Conservation (phyloP, 2,797 vertebrate genomes). For the Poeciliopsis gracilis region DNA sequence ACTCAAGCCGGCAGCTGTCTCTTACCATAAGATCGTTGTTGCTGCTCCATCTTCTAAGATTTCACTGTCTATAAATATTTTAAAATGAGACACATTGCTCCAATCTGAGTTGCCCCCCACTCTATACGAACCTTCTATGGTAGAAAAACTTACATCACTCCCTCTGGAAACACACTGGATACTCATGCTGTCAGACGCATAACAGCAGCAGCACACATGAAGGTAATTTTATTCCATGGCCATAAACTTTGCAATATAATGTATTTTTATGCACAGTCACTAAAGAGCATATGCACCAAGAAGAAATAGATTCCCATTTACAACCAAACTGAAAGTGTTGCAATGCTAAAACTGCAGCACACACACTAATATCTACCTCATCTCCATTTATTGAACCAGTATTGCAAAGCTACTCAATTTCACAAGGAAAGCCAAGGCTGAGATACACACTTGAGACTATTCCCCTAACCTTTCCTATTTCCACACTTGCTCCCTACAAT, state of each 20-base stretch:
- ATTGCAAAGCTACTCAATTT: conserved; percentile 27
- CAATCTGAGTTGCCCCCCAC: conserved; percentile 7
- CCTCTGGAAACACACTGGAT: conserved; percentile 44
- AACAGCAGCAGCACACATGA: conserved; percentile 9
- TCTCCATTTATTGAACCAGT: conserved; percentile 1
- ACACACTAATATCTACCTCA: conserved; percentile 10
- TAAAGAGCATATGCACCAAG: background rate
- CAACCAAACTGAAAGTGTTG: background rate
- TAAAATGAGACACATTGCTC: background rate
- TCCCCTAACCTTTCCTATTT: conserved; percentile 25
- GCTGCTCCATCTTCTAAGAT: background rate
- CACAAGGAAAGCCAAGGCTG: conserved; percentile 25
- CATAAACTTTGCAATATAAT: conserved; percentile 5
- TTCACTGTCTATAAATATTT: conserved; percentile 22
- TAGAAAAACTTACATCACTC: conserved; percentile 20
- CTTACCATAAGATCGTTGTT: conserved; percentile 16
- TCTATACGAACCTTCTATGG: conserved; percentile 16
- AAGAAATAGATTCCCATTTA: background rate
- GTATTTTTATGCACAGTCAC: conserved; percentile 3
- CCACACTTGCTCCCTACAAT: background rate
- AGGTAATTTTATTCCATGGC: background rate
- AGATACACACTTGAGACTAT: conserved; percentile 38
- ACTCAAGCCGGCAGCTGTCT: conserved; percentile 14
- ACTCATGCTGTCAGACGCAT: conserved; percentile 38
- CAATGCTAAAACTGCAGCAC: background rate